A percentile compares a stretch with the other conserved stretches of the same genome.
Evolutionary conservation across 2,797 vertebrate species (phyloP).

Genomic region (Oreonectes daqikongensis): DNA sequence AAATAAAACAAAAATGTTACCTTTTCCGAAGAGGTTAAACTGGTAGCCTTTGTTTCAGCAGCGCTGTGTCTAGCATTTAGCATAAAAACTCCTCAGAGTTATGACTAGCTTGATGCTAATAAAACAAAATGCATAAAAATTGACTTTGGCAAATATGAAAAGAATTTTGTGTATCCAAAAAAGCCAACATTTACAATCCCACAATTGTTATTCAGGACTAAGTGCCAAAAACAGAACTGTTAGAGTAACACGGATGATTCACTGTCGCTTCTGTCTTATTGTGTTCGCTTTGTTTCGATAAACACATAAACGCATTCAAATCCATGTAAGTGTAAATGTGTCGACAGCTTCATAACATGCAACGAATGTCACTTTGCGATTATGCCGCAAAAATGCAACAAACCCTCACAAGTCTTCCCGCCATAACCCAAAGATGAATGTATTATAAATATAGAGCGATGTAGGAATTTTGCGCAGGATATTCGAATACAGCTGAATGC

Average conservation of each 20-base stretch:
- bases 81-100: too few relatives aligned
- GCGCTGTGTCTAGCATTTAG: too few relatives aligned
- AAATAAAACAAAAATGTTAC: too few relatives aligned
- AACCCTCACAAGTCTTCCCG: slow-evolving; percentile 30
- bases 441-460: not conserved
- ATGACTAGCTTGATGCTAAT: slow-evolving; percentile 2
- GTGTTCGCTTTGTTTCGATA: not conserved
- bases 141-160: not conserved
- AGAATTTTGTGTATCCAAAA: not conserved
- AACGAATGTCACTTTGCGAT: slow-evolving; percentile 49
- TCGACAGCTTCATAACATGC: not conserved
- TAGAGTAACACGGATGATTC: not conserved
- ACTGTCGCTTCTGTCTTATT: not conserved
- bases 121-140: not conserved
- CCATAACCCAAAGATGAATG: slow-evolving; percentile 39
- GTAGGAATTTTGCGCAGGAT: slow-evolving; percentile 19
- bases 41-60: not conserved
- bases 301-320: not conserved
- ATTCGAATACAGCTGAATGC: slow-evolving; percentile 5
- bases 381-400: slow-evolving; percentile 28
- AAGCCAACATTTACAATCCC: not conserved
- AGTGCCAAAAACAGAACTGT: slow-evolving; percentile 19
- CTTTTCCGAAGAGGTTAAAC: not conserved
- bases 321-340: slow-evolving; percentile 1
- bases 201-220: slow-evolving; percentile 1